phyloP scores from a whole-genome alignment of 2,888 invertebrate genomes.

The Busseola fusca region DNA sequence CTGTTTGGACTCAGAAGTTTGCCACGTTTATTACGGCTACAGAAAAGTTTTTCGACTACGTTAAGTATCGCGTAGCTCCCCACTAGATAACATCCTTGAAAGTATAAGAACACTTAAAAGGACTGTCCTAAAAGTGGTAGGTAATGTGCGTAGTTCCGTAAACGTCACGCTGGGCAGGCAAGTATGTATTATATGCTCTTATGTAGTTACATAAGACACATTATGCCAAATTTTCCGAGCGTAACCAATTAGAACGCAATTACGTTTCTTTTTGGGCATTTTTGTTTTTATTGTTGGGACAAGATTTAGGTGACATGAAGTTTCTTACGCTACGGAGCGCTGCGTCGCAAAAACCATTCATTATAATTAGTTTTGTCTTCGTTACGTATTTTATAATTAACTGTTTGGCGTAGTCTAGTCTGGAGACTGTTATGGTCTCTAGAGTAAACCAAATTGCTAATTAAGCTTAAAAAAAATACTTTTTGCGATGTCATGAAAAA shows the following conservation, averaged over 20 bases:
- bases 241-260: conserved; percentile 55
- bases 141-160: conserved; percentile 30
- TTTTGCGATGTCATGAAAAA: neutral
- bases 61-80: neutral
- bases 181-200: conserved; percentile 23
- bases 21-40: neutral
- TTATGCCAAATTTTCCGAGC: conserved; percentile 44
- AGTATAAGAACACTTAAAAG: conserved; percentile 1
- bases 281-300: conserved; percentile 37
- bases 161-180: conserved; percentile 18
- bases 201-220: conserved; percentile 30
- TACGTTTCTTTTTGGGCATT: conserved; percentile 35
- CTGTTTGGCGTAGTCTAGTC: conserved; percentile 12
- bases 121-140: neutral
- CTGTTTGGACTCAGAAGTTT: no score
- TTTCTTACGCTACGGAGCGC: conserved; percentile 34
- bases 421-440: neutral
- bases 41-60: neutral
- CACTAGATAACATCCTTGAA: neutral
- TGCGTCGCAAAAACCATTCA: conserved; percentile 42
- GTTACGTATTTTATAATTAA: conserved; percentile 40
- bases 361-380: conserved; percentile 52
- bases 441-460: neutral
- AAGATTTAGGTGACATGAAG: conserved; percentile 46
- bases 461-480: neutral